Evolutionary conservation across 2,797 vertebrate species (phyloP).

Genomic region (Denticeps clupeoides): DNA sequence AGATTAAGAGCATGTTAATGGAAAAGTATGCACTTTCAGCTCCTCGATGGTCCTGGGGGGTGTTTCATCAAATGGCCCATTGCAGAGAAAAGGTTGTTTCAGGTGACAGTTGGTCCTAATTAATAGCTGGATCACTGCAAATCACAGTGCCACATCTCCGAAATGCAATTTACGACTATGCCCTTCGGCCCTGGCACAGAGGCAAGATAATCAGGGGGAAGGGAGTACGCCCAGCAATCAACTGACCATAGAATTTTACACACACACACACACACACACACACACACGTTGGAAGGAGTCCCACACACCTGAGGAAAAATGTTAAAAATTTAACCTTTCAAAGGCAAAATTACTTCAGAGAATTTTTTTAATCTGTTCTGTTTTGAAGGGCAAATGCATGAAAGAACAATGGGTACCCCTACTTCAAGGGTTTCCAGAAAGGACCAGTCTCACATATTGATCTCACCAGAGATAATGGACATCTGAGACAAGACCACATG

Average conservation of each 20-base stretch:
- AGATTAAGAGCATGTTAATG: neutral
- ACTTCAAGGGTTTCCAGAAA: neutral
- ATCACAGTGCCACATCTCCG: constrained; percentile 8
- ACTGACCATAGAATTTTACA: constrained; percentile 1
- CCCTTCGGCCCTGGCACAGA: constrained; percentile 14
- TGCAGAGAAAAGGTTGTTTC: constrained; percentile 1
- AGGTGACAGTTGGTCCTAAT: constrained; percentile 16
- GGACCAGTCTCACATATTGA: neutral
- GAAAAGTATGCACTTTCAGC: no score
- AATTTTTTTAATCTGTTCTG: no score
- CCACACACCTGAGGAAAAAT: no score
- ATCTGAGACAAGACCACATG: constrained; percentile 2
- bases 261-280: no score
- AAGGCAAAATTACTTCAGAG: no score
- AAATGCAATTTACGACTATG: constrained; percentile 21
- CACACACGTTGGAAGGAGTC: no score
- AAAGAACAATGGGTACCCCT: no score
- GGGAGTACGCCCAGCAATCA: constrained; percentile 7
- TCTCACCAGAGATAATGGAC: constrained; percentile 11
- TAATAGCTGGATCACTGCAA: constrained; percentile 20
- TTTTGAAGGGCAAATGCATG: no score
- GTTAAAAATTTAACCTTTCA: no score
- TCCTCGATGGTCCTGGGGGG: no score
- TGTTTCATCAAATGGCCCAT: no score
- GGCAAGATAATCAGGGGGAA: constrained; percentile 12